These are phyloP conservation scores for human (Homo sapiens) DNA, from an alignment of 2,113 vertebrate species.

Conservation along the genomic window DNA sequence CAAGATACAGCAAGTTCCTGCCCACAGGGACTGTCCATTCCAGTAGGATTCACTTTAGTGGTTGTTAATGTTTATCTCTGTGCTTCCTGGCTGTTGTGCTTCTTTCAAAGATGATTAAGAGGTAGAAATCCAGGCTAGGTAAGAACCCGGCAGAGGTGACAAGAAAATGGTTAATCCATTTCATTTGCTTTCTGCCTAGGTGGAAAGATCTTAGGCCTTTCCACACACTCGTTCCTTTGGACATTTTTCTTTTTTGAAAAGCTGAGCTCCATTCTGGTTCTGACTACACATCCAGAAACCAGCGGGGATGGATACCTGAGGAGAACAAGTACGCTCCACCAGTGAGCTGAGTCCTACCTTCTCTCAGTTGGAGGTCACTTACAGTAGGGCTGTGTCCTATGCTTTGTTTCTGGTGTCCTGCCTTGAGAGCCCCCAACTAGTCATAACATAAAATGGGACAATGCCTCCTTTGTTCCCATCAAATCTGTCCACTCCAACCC, in stretches of 20 bases:
- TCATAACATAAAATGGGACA: neutral
- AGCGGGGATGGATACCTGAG: neutral
- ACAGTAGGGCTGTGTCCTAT: neutral
- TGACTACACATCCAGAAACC: neutral
- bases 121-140: neutral
- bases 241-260: neutral
- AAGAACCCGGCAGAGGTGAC: neutral
- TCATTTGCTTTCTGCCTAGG: neutral
- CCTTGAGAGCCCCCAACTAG: neutral
- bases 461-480: neutral
- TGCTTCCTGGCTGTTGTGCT: neutral
- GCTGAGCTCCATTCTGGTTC: neutral
- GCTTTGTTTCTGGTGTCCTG: neutral
- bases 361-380: neutral
- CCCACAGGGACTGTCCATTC: neutral
- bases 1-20: neutral
- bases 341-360: neutral
- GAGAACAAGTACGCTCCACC: fast-evolving
- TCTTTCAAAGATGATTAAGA: neutral
- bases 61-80: neutral
- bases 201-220: neutral
- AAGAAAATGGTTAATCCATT: neutral
- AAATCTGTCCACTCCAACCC: neutral
- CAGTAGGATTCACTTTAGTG: neutral
- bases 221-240: neutral